Conservation (phyloP, 37 sponge, comb jelly and placozoan species). For the Hexactinellida sp. region DNA sequence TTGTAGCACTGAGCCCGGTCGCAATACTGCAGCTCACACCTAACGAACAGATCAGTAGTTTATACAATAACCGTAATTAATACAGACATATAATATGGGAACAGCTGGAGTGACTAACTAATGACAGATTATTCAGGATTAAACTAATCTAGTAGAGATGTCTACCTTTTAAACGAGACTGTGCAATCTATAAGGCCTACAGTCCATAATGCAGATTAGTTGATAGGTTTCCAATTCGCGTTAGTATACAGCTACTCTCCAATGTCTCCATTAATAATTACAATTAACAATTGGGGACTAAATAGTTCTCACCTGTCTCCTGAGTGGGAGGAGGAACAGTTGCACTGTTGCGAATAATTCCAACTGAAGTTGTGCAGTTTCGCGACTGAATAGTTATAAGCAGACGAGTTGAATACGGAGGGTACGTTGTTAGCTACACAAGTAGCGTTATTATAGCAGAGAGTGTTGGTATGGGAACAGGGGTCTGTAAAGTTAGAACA, state of each 20-base stretch:
- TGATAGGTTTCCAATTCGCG: background rate
- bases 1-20: background rate
- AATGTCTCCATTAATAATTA: background rate
- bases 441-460: background rate
- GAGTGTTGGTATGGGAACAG: background rate
- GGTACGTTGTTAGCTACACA: background rate
- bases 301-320: background rate
- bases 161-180: too few species aligned
- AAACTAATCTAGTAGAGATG: too few species aligned
- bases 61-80: too few species aligned
- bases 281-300: too few species aligned
- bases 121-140: too few species aligned
- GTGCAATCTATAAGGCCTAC: background rate
- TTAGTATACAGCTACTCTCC: too few species aligned
- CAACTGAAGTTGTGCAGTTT: background rate
- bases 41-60: background rate
- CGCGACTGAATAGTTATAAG: background rate
- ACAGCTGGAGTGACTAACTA: too few species aligned
- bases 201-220: background rate
- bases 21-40: background rate
- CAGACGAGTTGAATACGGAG: too few species aligned
- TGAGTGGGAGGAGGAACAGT: background rate
- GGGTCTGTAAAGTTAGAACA: background rate
- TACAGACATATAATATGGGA: too few species aligned
- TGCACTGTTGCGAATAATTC: background rate